Conservation (phyloP, 2,888 invertebrate genomes). For the Cryptocephalus moraei region DNA sequence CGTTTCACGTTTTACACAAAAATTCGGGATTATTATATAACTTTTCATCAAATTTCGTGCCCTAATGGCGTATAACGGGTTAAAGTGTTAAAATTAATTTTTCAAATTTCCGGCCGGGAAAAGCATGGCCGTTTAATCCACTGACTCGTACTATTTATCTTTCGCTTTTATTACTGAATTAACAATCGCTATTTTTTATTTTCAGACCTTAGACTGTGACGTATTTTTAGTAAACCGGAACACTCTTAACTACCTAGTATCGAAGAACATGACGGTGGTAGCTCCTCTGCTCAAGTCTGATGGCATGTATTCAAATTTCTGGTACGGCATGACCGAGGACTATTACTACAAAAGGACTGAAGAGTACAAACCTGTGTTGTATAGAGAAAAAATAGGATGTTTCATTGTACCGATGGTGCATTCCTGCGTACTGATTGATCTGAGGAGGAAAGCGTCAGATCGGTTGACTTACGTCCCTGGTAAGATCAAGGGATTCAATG, state of each 20-base stretch:
- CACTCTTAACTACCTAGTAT: slow-evolving; percentile 52
- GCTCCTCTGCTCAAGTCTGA: slow-evolving; percentile 83
- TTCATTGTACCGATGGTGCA: slow-evolving; percentile 87
- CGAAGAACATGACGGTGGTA: slow-evolving; percentile 52
- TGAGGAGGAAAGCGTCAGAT: slow-evolving; percentile 49
- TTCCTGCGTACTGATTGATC: slow-evolving; percentile 70
- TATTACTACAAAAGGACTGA: slow-evolving; percentile 79
- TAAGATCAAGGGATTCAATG: slow-evolving; percentile 52
- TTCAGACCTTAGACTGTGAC: slow-evolving; percentile 78
- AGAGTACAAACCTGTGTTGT: slow-evolving; percentile 71
- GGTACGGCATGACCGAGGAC: slow-evolving; percentile 83
- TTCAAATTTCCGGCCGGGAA: background rate
- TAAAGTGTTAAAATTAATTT: too few relatives aligned
- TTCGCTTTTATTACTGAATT: background rate
- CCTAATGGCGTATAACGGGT: too few relatives aligned
- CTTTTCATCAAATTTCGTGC: too few relatives aligned
- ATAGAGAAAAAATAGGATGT: slow-evolving; percentile 58
- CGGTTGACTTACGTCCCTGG: slow-evolving; percentile 62
- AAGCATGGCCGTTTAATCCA: too few relatives aligned
- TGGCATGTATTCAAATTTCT: slow-evolving; percentile 88
- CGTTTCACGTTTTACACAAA: too few relatives aligned
- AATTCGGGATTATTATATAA: too few relatives aligned
- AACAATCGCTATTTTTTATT: slow-evolving; percentile 10
- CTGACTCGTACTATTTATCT: background rate
- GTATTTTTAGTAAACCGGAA: slow-evolving; percentile 62